These are phyloP conservation scores for Probosciger aterrimus DNA, from an alignment of 2,113 vertebrate genomes.

Conservation along the genomic window DNA sequence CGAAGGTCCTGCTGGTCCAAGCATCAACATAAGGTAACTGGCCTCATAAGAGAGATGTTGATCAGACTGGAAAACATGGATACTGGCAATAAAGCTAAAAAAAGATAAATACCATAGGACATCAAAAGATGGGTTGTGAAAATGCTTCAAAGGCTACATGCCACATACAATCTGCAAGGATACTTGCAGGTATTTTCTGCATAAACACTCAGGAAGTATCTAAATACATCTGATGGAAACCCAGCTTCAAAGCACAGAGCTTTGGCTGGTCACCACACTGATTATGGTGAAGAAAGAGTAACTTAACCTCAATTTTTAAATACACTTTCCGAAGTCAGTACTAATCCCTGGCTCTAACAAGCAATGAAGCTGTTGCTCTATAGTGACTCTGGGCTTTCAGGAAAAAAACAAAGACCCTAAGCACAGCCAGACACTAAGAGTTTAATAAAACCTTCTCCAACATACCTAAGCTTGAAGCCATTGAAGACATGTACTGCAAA, in stretches of 20 bases:
- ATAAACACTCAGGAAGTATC: neutral
- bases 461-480: neutral
- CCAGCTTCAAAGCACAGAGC: neutral
- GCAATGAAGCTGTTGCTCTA: neutral
- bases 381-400: neutral
- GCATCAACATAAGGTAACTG: neutral
- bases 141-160: neutral
- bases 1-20: neutral
- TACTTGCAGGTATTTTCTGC: neutral
- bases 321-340: neutral
- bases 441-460: neutral
- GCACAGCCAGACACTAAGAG: neutral
- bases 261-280: neutral
- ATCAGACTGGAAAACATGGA: neutral
- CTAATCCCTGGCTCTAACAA: neutral
- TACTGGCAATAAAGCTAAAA: neutral
- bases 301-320: neutral
- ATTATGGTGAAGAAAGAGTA: neutral
- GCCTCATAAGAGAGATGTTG: neutral
- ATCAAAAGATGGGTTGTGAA: neutral
- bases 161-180: neutral
- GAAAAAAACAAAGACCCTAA: neutral
- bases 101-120: neutral
- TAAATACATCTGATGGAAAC: neutral
- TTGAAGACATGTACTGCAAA: neutral